Evolutionary conservation across 2,113 vertebrate genomes (phyloP), one percentile per base, ranked within the genome.

Genomic region (Cyprinodon tularosa): DNA sequence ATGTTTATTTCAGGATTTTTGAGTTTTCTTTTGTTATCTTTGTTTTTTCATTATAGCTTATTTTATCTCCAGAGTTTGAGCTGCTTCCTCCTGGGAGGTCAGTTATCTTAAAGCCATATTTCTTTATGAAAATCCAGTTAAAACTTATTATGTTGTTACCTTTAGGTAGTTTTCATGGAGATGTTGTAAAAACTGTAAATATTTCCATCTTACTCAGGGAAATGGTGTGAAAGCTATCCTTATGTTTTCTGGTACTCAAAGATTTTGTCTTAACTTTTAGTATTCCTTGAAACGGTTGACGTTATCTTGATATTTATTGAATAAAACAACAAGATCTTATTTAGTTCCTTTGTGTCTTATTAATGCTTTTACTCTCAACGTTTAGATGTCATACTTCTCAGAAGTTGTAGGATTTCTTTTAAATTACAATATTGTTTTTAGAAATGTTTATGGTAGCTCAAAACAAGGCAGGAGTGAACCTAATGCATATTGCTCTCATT

Each of bases 221-320:
- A 76, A 37, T 59, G 40, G 29, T 77, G 17, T 71, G 48, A 6
- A 63, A 47, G 13, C 40, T 76, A 14, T 73, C 11, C 37, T 48
- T 38, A 38, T 72, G 40, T 66, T 53, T 71, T 80, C 2, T 40
- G 7, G 17, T 22, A 6, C 42, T 36, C 74, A 53, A 66, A 66
- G 66, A 1, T 4, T 11, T 77, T 77, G 29, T 79, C 72, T 77
- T 74, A 74, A 66, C 36, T 71, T 3, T 57, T 4, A 47, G 6
- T 73, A 0, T 22, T 76, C 13, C 71, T 63, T 71, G 45, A 14
- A 72, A 42, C 2, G 70, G 4, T 80, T 84, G 48, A 78, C 11
- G 73, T 77, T 12, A 42, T 86, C n/a, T 53, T 66, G 22, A 62
- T 86, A 88, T 91, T 87, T 90, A 83, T 89, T 79, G 22, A 89